These are phyloP conservation scores for Drosophila sordidapex DNA, from an alignment of 2,888 invertebrate species.

Conservation along the genomic window DNA sequence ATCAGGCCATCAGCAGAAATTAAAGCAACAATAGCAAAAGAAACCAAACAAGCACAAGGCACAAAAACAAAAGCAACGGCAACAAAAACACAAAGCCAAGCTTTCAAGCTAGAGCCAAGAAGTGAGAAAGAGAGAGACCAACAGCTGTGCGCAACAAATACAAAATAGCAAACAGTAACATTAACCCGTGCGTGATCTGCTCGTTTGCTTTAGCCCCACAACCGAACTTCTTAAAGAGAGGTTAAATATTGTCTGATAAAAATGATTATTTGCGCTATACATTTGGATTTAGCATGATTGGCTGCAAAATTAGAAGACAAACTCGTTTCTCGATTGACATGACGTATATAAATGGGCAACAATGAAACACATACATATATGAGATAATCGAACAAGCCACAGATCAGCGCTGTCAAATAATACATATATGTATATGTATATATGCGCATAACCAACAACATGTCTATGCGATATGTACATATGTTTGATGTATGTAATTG, in stretches of 20 bases:
- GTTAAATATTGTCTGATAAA: conserved; percentile 11
- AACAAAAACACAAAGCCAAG: conserved; percentile 30
- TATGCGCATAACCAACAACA: conserved; percentile 35
- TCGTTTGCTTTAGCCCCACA: not conserved
- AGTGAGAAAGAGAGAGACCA: conserved; percentile 17
- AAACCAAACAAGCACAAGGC: conserved; percentile 39
- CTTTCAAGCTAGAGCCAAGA: conserved; percentile 9
- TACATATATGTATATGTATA: not conserved
- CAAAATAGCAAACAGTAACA: conserved; percentile 29
- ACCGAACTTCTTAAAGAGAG: not conserved
- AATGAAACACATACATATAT: conserved; percentile 8
- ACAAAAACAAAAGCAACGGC: conserved; percentile 24
- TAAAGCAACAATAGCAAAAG: conserved; percentile 18
- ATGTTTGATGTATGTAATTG: not conserved
- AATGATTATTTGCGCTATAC: conserved; percentile 31
- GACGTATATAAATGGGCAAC: conserved; percentile 3
- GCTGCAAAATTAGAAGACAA: conserved; percentile 2
- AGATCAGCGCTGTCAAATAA: conserved; percentile 34
- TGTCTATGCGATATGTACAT: conserved; percentile 6
- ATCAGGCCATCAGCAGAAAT: conserved; percentile 45
- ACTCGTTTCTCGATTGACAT: conserved; percentile 9
- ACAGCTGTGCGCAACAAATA: conserved; percentile 45
- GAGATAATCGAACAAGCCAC: conserved; percentile 33
- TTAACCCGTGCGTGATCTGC: conserved; percentile 39
- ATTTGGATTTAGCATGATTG: not conserved